Base-by-base conservation (phyloP, 1,140 invertebrate genomes). In the Nasonia longicornis region DNA sequence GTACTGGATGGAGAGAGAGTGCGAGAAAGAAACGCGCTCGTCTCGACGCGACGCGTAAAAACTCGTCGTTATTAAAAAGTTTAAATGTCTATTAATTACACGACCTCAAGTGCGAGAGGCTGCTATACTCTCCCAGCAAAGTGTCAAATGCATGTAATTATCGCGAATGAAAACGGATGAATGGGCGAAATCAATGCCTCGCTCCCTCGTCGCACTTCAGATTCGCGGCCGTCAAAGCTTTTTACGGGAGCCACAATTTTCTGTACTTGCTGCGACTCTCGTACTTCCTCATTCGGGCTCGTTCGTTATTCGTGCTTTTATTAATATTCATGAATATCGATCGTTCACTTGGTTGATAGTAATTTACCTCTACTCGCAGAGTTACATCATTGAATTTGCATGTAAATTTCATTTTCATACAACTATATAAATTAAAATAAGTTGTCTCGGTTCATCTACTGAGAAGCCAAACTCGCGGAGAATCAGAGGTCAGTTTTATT, bases 51-150 rank as follows among this genome's bases (percentile, higher is more conserved):
- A 84, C 76, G 79, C 85, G 87, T 89, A 87, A 89, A 88, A 88
- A 87, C 83, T 83, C 85, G 85, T 86, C 87, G 87, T 89, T 88
- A 89, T 89, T 88, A 89, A 90, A 89, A 89, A 89, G 85, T 89
- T 89, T 89, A 88, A 89, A 89, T 89, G 86, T 89, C 87, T 87
- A 89, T 89, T 89, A 89, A 90, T 90, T 89, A 89, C 87, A 87
- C 80, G 85, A 80, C 81, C 20, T 12, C 73, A 12, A 52, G 48
- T 45, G 29, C 48, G 45, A 20, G 31, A 12, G 42, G 45, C 3
- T 22, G 82, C 84, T 79, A 35, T 35, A 80, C 82, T 79, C 64
- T 67, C 82, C 79, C 82, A 83, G 77, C 79, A 83, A 83, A 86
- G 80, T 85, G 82, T 88, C 87, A 90, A 89, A 89, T 88, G 87